phyloP scores from a whole-genome alignment of 2,113 vertebrate species.

The Heliornis fulica region DNA sequence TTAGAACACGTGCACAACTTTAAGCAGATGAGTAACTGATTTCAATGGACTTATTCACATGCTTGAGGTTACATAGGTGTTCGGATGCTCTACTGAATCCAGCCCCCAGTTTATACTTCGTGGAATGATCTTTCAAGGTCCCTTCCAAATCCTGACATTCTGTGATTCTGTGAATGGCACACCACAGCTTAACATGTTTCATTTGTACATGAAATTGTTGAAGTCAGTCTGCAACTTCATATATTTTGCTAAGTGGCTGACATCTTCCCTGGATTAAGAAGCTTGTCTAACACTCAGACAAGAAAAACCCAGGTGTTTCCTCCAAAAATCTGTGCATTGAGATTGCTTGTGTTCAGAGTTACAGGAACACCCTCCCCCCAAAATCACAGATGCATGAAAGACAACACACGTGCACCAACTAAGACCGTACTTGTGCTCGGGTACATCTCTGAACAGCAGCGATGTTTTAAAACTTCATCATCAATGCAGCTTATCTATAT shows the following conservation, averaged over 20 bases:
- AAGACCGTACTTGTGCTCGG: not conserved
- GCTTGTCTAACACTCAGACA: not conserved
- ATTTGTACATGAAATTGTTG: not conserved
- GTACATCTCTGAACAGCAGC: not conserved
- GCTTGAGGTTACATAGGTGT: not conserved
- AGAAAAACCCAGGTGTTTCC: not conserved
- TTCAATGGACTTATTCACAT: not conserved
- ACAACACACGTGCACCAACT: not conserved
- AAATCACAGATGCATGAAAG: not conserved
- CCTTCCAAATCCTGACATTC: too few species aligned
- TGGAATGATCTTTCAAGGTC: too few species aligned
- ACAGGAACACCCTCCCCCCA: not conserved
- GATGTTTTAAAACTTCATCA: not conserved
- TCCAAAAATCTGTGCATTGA: not conserved
- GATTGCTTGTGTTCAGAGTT: not conserved
- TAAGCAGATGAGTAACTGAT: not conserved
- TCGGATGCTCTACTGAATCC: not conserved
- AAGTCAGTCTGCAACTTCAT: not conserved
- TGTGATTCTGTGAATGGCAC: too few species aligned
- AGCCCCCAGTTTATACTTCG: not conserved
- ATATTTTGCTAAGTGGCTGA: not conserved
- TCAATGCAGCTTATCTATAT: not conserved
- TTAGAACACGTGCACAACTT: not conserved
- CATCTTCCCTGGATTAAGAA: not conserved
- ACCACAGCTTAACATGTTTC: rapidly evolving